phyloP scores from a whole-genome alignment of 2,797 vertebrate species.

The Chanos chanos region DNA sequence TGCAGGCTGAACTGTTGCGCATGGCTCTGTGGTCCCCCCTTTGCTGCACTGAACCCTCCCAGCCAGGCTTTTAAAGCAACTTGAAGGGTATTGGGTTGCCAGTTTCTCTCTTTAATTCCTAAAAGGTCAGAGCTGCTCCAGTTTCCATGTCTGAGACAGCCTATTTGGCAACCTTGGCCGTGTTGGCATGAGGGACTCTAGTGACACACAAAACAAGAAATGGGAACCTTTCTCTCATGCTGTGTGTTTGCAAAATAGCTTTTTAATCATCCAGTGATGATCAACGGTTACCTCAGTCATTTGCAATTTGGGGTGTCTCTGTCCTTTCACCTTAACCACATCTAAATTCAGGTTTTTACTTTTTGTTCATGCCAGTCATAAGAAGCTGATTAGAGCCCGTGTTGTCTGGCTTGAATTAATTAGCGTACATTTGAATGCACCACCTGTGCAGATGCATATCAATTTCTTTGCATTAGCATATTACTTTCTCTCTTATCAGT shows the following conservation, averaged over 20 bases:
- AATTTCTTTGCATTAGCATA: slow-evolving; percentile 26
- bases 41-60: slow-evolving; percentile 3
- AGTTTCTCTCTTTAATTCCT: slow-evolving; percentile 17
- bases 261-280: no score
- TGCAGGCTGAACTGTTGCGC: slow-evolving; percentile 8
- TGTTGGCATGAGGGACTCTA: not conserved
- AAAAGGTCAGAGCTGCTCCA: slow-evolving; percentile 17
- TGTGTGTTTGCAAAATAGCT: not conserved
- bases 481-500: slow-evolving; percentile 30
- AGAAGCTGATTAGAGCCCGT: slow-evolving; percentile 38
- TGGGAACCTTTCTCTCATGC: no score
- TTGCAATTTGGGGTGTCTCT: no score
- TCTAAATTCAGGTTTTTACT: no score
- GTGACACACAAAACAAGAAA: not conserved
- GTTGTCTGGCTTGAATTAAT: slow-evolving; percentile 37
- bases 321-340: no score
- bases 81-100: slow-evolving; percentile 29
- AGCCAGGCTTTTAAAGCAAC: slow-evolving; percentile 15
- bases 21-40: slow-evolving; percentile 6
- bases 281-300: no score
- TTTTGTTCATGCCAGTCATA: not conserved
- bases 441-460: slow-evolving; percentile 36
- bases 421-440: slow-evolving; percentile 40
- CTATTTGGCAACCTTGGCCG: slow-evolving; percentile 4
- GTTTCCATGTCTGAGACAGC: slow-evolving; percentile 22